Evolutionary conservation across 2,113 vertebrate species (phyloP), one percentile per base, ranked within the genome.

Genomic region (Pelobates fuscus): DNA sequence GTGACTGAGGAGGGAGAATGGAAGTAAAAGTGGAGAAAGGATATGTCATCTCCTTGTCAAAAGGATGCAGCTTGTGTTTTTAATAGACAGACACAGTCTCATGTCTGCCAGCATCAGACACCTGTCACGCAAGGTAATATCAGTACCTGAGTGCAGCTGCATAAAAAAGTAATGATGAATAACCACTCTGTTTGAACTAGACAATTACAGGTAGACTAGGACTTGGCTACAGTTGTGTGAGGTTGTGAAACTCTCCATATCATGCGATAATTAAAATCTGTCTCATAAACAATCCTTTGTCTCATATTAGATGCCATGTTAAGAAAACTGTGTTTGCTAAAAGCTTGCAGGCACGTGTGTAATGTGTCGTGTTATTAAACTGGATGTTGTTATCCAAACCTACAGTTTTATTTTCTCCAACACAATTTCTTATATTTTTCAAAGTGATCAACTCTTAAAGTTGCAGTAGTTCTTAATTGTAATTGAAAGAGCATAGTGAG

Each of bases 41-140:
- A n/a, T n/a, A n/a, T n/a, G n/a, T n/a, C n/a, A n/a, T n/a, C n/a
- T n/a, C n/a, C n/a, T n/a, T n/a, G n/a, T n/a, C n/a, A n/a, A n/a
- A n/a, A n/a, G n/a, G n/a, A n/a, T n/a, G n/a, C n/a, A n/a, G n/a
- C n/a, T n/a, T n/a, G n/a, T n/a, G n/a, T n/a, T 37, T 37, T 5
- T 37, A 37, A 26, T 15, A 57, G 61, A 55, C 32, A 59, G 30
- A 26, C 21, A 60, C 8, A 20, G 26, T 76, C 25, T 76, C 72
- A 29, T 67, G 64, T 60, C 55, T 67, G 73, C 37, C 55, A 76
- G 54, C 55, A 76, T 52, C 63, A 76, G 55, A 49, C 37, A 18
- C 26, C 54, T 32, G 14, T 74, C 49, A 41, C 8, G 14, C 6
- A 43, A 0, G 44, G 25, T 67, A 8, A 18, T 18, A 2, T 24